phyloP scores from a whole-genome alignment of 2,113 vertebrate genomes.

The Mus pahari region DNA sequence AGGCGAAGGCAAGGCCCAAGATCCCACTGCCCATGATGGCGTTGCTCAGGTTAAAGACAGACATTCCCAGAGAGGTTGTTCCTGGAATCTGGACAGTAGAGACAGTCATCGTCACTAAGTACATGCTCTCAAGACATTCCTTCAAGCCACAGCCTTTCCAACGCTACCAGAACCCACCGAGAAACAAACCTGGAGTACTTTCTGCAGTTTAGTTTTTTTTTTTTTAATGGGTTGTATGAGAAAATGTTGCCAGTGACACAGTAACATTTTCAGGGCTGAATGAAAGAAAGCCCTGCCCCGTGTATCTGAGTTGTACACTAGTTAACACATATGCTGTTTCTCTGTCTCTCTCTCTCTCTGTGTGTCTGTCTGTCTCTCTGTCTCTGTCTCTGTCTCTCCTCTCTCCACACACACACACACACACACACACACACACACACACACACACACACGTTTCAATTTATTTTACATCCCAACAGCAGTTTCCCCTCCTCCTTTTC shows the following conservation, averaged over 20 bases:
- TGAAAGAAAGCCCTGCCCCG: not conserved
- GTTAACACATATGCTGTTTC: not conserved
- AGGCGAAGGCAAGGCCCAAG: conserved; percentile 89
- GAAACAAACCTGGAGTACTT: conserved; percentile 21
- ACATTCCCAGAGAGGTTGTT: conserved; percentile 89
- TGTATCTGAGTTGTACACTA: not conserved
- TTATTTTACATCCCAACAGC: not conserved
- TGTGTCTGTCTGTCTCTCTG: no score
- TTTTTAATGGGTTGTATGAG: not conserved
- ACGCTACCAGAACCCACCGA: not conserved
- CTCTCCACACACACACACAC: no score
- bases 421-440: no score
- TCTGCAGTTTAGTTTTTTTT: not conserved
- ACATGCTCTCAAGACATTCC: not conserved
- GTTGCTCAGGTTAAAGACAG: conserved; percentile 90
- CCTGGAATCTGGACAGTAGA: conserved; percentile 86
- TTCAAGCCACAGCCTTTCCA: conserved; percentile 1
- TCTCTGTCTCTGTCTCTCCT: no score
- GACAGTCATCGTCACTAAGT: conserved; percentile 57
- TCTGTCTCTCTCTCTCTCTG: no score
- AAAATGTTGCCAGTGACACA: conserved; percentile 6
- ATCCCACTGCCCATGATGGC: conserved; percentile 92
- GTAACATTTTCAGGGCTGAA: conserved; percentile 7
- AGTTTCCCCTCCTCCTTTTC: not conserved
- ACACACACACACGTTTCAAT: not conserved